A percentile compares a stretch with the other conserved stretches of the same genome.
Conservation (phyloP, 2,888 invertebrate genomes). For the Mactromeris polynyma region DNA sequence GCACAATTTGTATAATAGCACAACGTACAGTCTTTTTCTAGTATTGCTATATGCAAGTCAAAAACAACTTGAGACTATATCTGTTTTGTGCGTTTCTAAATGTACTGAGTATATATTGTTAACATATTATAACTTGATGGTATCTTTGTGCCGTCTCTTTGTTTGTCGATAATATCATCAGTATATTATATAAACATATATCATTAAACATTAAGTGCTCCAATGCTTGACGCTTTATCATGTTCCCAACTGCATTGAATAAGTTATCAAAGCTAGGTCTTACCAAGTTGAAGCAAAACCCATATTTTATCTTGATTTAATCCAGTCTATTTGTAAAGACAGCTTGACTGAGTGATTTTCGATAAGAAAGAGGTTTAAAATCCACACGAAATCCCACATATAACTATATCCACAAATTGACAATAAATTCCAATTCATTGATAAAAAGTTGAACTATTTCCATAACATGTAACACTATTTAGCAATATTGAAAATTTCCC, state of each 20-base stretch:
- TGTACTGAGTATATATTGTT: too few relatives aligned
- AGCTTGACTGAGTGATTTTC: constrained; percentile 29
- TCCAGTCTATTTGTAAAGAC: constrained; percentile 8
- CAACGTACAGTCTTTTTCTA: too few relatives aligned
- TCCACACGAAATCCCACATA: not conserved
- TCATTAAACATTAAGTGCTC: not conserved
- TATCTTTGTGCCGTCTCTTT: not conserved
- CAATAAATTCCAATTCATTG: not conserved
- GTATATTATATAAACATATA: constrained; percentile 27
- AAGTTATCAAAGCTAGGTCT: constrained; percentile 5
- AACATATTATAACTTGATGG: constrained; percentile 7
- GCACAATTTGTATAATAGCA: too few relatives aligned
- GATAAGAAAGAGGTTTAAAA: constrained; percentile 24
- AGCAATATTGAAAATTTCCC: not conserved
- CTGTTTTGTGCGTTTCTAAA: too few relatives aligned
- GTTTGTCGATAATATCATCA: not conserved
- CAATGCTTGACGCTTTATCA: not conserved
- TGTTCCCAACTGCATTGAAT: constrained; percentile 1
- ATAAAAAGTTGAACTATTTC: not conserved
- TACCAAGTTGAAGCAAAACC: not conserved
- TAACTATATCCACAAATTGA: not conserved
- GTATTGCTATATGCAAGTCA: too few relatives aligned
- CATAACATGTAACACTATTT: not conserved
- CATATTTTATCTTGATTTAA: constrained; percentile 17
- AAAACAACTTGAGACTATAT: too few relatives aligned